Base-by-base conservation (phyloP, 2,888 invertebrate species). In the Drosophila maculinotata region DNA sequence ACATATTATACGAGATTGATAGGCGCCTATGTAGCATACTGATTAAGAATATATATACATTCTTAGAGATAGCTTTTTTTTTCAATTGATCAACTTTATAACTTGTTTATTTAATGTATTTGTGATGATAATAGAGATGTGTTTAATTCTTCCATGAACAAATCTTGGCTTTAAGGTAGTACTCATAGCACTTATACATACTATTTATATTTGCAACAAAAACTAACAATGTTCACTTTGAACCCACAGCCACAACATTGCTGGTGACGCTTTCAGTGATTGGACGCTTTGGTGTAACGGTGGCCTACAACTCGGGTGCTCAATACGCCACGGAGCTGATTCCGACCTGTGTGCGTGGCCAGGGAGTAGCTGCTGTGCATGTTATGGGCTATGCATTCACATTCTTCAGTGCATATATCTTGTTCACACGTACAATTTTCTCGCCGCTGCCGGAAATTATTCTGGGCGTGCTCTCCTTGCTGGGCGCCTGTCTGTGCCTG, bases 321-420 rank as follows among this genome's bases (percentile, higher is more conserved):
- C 94, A 94, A 79, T 94, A 94, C 78, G 94, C 94, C 17, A 93
- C 94, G 1, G 94, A 94, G 81, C 82, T 94, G 23, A 93, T 94
- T 56, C 94, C 94, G 12, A 94, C 94, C 1, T 93, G 93, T 66
- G 93, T 94, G 2, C 90, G 94, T 20, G 94, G 94, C 0, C 94
- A 94, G 79, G 94, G 94, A 9, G 93, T 94, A 23, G 93, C 93
- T 0, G 92, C 93, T 1, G 92, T 94, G 1, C 94, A 94, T 83
- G 93, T 94, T 2, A 92, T 93, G 56, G 94, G 94, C 7, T 94
- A 93, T 76, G 93, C 93, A 1, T 93, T 93, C n/a, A 93, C 93
- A 51, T 93, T 94, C 85, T 92, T 93, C 79, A 93, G 93, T 69
- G 92, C 93, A 0, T 93, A 93, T 69, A 93, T 94, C 35, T 80